Conservation (phyloP, 2,888 invertebrate genomes). For the Drosophila gaucha region DNA sequence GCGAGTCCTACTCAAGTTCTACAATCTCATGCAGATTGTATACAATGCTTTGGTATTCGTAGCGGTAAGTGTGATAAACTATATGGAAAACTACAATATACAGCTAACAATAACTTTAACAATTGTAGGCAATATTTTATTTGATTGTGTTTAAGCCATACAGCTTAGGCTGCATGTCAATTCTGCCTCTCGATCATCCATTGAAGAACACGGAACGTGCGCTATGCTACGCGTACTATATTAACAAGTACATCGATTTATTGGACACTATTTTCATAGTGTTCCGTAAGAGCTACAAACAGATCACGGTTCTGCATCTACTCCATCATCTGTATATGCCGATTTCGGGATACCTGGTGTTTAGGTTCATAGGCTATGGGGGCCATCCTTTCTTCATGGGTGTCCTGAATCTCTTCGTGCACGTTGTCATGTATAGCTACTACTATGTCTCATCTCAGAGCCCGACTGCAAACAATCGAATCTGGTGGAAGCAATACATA, state of each 20-base stretch:
- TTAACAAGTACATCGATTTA: constrained; percentile 56
- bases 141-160: constrained; percentile 8
- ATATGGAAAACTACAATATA: neutral
- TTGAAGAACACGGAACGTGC: constrained; percentile 46
- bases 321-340: constrained; percentile 61
- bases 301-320: constrained; percentile 52
- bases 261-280: constrained; percentile 64
- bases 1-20: constrained; percentile 25
- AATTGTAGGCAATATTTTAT: constrained; percentile 21
- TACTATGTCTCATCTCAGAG: constrained; percentile 45
- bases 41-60: constrained; percentile 36
- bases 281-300: constrained; percentile 54
- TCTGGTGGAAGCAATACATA: constrained; percentile 63
- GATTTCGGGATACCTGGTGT: constrained; percentile 30
- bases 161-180: constrained; percentile 14
- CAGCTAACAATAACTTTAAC: too few species aligned
- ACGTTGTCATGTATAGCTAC: constrained; percentile 54
- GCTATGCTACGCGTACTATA: constrained; percentile 54
- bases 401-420: constrained; percentile 53
- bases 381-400: constrained; percentile 53
- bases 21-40: constrained; percentile 46
- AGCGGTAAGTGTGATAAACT: constrained; percentile 26
- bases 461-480: neutral
- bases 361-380: constrained; percentile 54
- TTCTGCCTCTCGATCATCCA: constrained; percentile 36